Base-by-base conservation (phyloP, 2,113 vertebrate genomes). In the Misgurnus mizolepis region DNA sequence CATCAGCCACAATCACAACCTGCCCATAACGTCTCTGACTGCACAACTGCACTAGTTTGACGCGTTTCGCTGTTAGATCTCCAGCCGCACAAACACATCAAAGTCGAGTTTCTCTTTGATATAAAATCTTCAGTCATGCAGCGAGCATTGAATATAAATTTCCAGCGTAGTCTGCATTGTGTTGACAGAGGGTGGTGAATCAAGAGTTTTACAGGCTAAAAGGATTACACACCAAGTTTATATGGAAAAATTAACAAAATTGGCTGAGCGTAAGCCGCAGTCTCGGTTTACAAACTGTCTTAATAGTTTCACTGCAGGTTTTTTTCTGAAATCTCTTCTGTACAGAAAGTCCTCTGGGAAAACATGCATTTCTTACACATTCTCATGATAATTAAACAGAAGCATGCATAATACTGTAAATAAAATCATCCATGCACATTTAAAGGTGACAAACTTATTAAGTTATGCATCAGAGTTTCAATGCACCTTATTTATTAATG, bases 41-140 rank as follows among this genome's bases (percentile, higher is more conserved):
- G 81, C 40, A 34, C 62, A 64, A 64, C 61, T 61, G 14, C 40
- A 56, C 43, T 60, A 34, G 34, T 73, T 75, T 76, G 58, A 79
- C 78, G 60, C 78, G 45, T 73, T 40, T 22, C 55, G 40, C 27
- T 40, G 18, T 78, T 73, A 80, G 79, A 77, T 73, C 55, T 81
- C 45, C 43, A 78, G 67, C 58, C 79, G 62, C 55, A 68, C n/a
- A 18, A 50, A 9, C 55, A 74, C 75, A 74, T 81, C 75, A 84
- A 73, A 78, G 83, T 81, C 60, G 14, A 40, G 5, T 66, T 82
- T 68, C 41, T 56, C 79, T 84, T 74, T 78, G 27, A 84, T 78
- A 74, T 78, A 7, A 75, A 77, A 67, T 69, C 70, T 79, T 79
- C 64, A 74, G 70, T 41, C 56, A 65, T 12, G 18, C 40, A 78